Evolutionary conservation across 2,888 invertebrate species (phyloP).

Genomic region (Argyresthia goedartella): DNA sequence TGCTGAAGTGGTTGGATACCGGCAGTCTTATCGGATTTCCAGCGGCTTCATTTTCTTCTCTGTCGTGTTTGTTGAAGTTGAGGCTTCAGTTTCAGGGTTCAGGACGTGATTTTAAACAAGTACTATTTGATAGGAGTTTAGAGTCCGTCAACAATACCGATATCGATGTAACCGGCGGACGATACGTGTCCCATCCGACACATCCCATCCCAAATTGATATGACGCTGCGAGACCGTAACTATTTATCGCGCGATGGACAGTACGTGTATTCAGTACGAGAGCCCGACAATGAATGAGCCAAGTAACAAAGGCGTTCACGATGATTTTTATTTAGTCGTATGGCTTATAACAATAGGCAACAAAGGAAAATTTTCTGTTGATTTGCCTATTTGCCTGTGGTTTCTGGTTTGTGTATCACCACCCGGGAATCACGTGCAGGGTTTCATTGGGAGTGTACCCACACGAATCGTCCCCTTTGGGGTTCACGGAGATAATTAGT

Average conservation of each 20-base stretch:
- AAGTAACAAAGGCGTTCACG: too few species aligned
- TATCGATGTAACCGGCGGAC: neutral
- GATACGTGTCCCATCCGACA: neutral
- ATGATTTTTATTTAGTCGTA: too few species aligned
- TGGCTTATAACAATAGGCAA: too few species aligned
- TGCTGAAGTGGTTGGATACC: neutral
- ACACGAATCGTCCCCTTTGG: too few species aligned
- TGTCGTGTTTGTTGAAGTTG: neutral
- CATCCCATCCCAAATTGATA: too few species aligned
- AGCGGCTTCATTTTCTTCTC: neutral
- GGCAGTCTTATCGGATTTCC: neutral
- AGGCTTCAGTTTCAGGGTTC: neutral
- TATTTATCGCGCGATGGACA: neutral
- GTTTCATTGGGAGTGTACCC: too few species aligned
- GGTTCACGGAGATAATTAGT: too few species aligned
- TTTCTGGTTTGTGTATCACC: too few species aligned
- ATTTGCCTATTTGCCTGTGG: too few species aligned
- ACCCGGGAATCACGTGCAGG: too few species aligned
- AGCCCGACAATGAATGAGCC: neutral
- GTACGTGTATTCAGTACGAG: neutral
- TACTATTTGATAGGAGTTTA: neutral
- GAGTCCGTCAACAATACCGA: neutral
- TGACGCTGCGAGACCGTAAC: neutral
- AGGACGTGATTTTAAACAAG: neutral
- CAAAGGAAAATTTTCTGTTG: too few species aligned